A percentile compares a stretch with the other conserved stretches of the same genome.
phyloP scores from a whole-genome alignment of 2,888 invertebrate species.

The Melanostoma mellinum region DNA sequence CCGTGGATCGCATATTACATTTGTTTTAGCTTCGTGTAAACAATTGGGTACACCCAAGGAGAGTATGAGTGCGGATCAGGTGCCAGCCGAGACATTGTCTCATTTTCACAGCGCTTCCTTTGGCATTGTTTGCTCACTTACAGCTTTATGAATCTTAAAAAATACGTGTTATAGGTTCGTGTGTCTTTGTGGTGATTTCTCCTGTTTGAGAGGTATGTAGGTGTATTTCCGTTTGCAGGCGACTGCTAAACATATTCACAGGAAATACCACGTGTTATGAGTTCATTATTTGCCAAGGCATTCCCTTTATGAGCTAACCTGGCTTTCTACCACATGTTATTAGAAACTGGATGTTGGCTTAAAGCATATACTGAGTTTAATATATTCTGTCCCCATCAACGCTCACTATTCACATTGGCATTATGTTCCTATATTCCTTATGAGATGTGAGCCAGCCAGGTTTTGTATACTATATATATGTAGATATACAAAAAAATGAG shows the following conservation, averaged over 20 bases:
- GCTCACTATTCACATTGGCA: conserved; percentile 54
- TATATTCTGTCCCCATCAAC: conserved; percentile 47
- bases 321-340: conserved; percentile 28
- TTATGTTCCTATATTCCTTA: conserved; percentile 33
- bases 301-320: conserved; percentile 42
- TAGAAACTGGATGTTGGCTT: conserved; percentile 31
- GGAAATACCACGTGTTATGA: conserved; percentile 62
- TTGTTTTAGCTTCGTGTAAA: neutral
- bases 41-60: neutral
- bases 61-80: conserved; percentile 39
- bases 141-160: conserved; percentile 62
- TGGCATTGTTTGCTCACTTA: conserved; percentile 53
- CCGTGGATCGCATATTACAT: conserved; percentile 48
- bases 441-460: conserved; percentile 25
- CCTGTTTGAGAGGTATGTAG: neutral
- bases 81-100: conserved; percentile 46
- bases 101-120: conserved; percentile 8
- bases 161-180: conserved; percentile 65
- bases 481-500: neutral
- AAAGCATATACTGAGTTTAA: neutral
- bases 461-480: neutral
- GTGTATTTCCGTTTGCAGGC: neutral
- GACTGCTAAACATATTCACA: conserved; percentile 57
- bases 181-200: conserved; percentile 55
- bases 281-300: conserved; percentile 65